Evolutionary conservation across 2,888 invertebrate species (phyloP), one percentile per base, ranked within the genome.

Genomic region (Trichogramma evanescens): DNA sequence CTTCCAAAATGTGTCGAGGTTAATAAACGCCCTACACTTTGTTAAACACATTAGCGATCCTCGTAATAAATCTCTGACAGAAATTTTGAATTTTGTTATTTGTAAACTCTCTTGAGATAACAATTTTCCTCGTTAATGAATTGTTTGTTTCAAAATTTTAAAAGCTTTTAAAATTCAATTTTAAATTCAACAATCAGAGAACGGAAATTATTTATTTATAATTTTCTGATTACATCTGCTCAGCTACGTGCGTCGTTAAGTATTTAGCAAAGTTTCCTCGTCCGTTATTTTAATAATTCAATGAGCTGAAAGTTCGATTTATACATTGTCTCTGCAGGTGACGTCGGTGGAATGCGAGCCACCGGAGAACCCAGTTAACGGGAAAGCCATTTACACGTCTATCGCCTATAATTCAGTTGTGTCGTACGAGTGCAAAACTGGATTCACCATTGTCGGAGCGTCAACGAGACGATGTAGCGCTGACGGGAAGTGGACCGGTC

Each of bases 391-490:
- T 66, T 96, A 91, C 79, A 91, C 92, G 0, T 93, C 95, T 49
- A 87, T 92, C 74, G 92, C 93, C 2, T 98, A 95, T 84, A 95
- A 97, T 77, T 93, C 96, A 0, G 89, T 94, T 63, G 94, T 97
- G 38, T 90, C 91, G 54, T 98, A 98, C 80, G 93, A 94, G 74
- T 99, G 99, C 82, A 90, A 92, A 73, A 92, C 94, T 72, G 96
- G 96, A 7, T 97, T 89, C 80, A 89, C 91, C 63, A 83, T 98
- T 63, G 85, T 93, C 6, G 98, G 98, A 0, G 91, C 93, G 66
- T 85, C 89, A 9, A 95, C 95, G 3, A 83, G 98, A 68, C 83
- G 92, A 50, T 99, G 99, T 77, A 92, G 94, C 1, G 92, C 95
- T 0, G 95, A 97, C 78, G 89, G 91, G 75, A 89, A 90, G 74